These are phyloP conservation scores for Oscheius sp. DNA, from an alignment of 2,888 invertebrate species.

Conservation along the genomic window DNA sequence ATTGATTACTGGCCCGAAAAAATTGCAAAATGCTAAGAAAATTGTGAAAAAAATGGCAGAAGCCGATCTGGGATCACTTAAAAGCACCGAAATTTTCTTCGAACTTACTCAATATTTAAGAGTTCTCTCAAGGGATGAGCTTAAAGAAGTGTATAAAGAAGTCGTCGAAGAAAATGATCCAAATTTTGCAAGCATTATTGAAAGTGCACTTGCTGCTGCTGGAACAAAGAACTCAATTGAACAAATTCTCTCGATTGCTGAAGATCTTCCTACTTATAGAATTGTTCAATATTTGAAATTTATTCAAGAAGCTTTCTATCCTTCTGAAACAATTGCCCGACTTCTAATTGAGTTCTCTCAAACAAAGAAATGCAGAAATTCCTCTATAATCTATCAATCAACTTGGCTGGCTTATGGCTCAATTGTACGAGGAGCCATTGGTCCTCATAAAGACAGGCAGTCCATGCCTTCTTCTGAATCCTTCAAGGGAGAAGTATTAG, in stretches of 20 bases:
- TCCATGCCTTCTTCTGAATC: slow-evolving; percentile 35
- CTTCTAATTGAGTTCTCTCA: slow-evolving; percentile 40
- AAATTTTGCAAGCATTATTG: slow-evolving; percentile 41
- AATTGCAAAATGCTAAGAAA: too few relatives aligned
- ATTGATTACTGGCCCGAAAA: too few relatives aligned
- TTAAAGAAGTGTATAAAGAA: slow-evolving; percentile 50
- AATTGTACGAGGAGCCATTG: slow-evolving; percentile 42
- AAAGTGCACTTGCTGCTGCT: slow-evolving; percentile 52
- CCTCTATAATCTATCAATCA: slow-evolving; percentile 42
- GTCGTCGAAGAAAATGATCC: slow-evolving; percentile 39
- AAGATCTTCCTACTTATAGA: slow-evolving; percentile 34
- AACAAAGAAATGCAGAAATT: slow-evolving; percentile 30
- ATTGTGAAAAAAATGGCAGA: too few relatives aligned
- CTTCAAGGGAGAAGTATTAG: slow-evolving; percentile 47
- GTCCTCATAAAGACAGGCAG: slow-evolving; percentile 19
- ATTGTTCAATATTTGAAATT: slow-evolving; percentile 48
- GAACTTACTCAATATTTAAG: slow-evolving; percentile 60
- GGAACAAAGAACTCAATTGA: slow-evolving; percentile 57
- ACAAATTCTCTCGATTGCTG: slow-evolving; percentile 37
- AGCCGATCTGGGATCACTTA: too few relatives aligned
- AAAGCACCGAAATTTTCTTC: too few relatives aligned
- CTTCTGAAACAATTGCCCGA: slow-evolving; percentile 44
- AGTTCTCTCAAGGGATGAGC: slow-evolving; percentile 47
- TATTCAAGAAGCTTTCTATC: slow-evolving; percentile 50
- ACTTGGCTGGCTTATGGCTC: slow-evolving; percentile 49